Percentiles rank a stretch among this genome's conserved stretches.
phyloP scores from a whole-genome alignment of 2,888 invertebrate species.

The Pocota personata region DNA sequence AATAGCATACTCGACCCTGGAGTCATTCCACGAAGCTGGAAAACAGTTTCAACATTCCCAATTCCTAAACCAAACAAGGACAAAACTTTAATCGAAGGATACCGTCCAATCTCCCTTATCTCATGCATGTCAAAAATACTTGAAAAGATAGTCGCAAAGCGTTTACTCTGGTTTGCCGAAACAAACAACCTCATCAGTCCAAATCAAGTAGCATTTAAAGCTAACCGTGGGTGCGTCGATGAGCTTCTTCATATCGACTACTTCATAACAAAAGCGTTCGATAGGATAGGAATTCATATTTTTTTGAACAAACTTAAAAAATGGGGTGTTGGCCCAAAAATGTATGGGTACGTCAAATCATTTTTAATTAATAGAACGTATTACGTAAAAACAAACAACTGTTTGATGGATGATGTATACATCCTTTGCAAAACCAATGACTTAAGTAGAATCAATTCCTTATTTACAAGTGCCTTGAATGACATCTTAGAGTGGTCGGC shows the following conservation, averaged over 20 bases:
- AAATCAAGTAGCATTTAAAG: too few relatives aligned
- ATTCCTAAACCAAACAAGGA: not conserved
- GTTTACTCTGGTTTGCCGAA: too few relatives aligned
- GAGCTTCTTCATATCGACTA: too few relatives aligned
- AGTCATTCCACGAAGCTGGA: too few relatives aligned
- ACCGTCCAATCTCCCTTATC: not conserved
- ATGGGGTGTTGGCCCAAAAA: conserved; percentile 2
- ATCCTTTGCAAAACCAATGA: not conserved
- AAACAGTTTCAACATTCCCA: not conserved
- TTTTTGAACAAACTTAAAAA: not conserved
- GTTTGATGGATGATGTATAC: conserved; percentile 1
- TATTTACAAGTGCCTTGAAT: too few relatives aligned
- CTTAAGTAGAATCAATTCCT: too few relatives aligned
- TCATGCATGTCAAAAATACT: not conserved
- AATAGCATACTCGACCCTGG: too few relatives aligned
- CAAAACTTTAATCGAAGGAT: not conserved
- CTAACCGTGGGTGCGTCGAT: too few relatives aligned
- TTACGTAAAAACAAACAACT: not conserved
- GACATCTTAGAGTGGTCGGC: not conserved
- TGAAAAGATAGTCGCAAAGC: too few relatives aligned
- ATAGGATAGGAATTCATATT: not conserved
- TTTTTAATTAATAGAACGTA: conserved; percentile 2
- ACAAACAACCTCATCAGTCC: too few relatives aligned
- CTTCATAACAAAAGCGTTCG: not conserved
- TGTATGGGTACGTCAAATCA: not conserved